A percentile compares a stretch with the other conserved stretches of the same genome.
These are phyloP conservation scores for Aphrocallistes beatrix DNA, from an alignment of 37 sponge, comb jelly and placozoan species.

Conservation along the genomic window DNA sequence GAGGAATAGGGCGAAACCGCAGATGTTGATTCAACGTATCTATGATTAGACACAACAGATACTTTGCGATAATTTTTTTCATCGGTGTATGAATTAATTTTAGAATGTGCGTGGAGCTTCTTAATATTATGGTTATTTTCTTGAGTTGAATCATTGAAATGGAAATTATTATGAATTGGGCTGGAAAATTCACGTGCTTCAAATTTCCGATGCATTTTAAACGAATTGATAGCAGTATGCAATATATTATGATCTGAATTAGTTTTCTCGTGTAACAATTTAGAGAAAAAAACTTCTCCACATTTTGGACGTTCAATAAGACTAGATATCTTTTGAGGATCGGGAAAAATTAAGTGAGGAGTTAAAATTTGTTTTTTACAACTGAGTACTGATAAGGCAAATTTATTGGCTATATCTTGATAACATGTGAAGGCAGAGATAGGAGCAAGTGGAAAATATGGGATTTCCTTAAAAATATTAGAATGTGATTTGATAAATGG, in stretches of 20 bases:
- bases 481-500: neutral
- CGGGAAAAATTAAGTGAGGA: neutral
- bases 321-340: neutral
- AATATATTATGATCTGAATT: neutral
- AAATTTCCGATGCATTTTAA: no score
- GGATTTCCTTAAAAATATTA: neutral
- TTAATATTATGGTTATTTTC: no score
- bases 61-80: neutral
- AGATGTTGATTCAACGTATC: no score
- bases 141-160: no score
- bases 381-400: neutral
- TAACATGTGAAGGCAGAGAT: neutral
- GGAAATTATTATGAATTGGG: no score
- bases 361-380: neutral
- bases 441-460: neutral
- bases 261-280: neutral
- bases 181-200: no score
- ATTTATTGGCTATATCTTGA: neutral
- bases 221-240: neutral
- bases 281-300: neutral
- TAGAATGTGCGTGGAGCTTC: no score
- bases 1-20: neutral
- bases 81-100: no score
- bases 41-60: neutral
- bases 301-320: no score